Base-by-base conservation (phyloP, 2,888 invertebrate genomes). In the Lycocerus yunnanus region DNA sequence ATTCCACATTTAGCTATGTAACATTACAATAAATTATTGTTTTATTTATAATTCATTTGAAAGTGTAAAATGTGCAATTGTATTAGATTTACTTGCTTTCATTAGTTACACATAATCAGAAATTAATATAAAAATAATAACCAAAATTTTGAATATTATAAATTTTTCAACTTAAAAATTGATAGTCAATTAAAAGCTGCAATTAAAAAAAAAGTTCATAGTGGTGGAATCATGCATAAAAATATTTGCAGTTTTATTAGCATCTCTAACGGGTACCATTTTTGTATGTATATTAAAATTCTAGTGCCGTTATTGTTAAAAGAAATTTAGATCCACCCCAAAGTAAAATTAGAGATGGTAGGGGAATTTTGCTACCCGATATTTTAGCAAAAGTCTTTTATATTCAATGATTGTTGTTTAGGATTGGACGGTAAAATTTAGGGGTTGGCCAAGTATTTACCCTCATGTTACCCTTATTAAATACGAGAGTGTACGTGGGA, bases 361-460 rank as follows among this genome's bases (percentile, higher is more conserved):
- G 72, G 72, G 66, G 18, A 58, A 66, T 18, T 72, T 72, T 72
- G 72, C 72, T 18, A 72, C 66, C 58, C 60, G 67, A 18, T 67
- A 68, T 68, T 72, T 72, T 68, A 68, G 68, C 68, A 68, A 72
- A 72, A 16, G 61, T 15, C 58, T 68, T 15, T 68, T 68, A 58
- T 24, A 11, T 68, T 68, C 5, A n/a, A 58, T 15, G 18, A 14
- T 43, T 14, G 21, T 43, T 16, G 43, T 24, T 68, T 58, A 14
- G 68, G 72, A 72, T 72, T 72, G 72, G 72, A 58, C 60, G 13
- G 59, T 14, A 58, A 10, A 58, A 59, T 72, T 72, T 72, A 72
- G 43, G 72, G 72, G 72, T 68, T 67, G 72, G 68, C 15, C 68
- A 60, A 68, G 13, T 20, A 58, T 61, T 60, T 16, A 59, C 72